Percentiles rank a stretch among this genome's conserved stretches.
Evolutionary conservation across 2,888 invertebrate species (phyloP).

Genomic region (Dione juno): DNA sequence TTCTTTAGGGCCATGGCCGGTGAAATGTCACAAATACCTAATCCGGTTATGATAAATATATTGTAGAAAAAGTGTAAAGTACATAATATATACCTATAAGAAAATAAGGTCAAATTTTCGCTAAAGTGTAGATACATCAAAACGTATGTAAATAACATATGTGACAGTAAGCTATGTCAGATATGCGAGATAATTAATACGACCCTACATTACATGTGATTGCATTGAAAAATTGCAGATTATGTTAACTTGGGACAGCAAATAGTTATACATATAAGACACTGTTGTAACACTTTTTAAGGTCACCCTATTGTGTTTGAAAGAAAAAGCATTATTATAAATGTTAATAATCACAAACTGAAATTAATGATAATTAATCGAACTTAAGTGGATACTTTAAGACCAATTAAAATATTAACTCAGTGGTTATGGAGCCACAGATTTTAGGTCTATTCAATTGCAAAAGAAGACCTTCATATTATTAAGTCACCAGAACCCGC

Average conservation of each 20-base stretch:
- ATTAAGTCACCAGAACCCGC: slow-evolving; percentile 55
- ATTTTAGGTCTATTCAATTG: slow-evolving; percentile 55
- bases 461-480: slow-evolving; percentile 67
- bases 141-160: neutral
- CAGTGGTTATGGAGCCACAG: slow-evolving; percentile 45
- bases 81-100: no score
- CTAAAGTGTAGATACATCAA: no score
- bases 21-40: neutral
- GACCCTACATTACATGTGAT: neutral
- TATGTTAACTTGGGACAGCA: neutral
- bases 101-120: no score
- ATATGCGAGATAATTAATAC: neutral
- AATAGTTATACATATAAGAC: neutral
- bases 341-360: slow-evolving; percentile 13
- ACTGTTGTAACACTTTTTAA: neutral
- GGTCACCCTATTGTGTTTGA: neutral
- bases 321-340: neutral
- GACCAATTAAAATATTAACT: slow-evolving; percentile 34
- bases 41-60: neutral
- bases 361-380: slow-evolving; percentile 12
- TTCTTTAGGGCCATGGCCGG: neutral
- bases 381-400: slow-evolving; percentile 31
- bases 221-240: neutral
- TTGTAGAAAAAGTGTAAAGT: neutral
- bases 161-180: neutral